Percentiles rank a stretch among this genome's conserved stretches.
phyloP scores from a whole-genome alignment of 2,113 vertebrate species.

The Eurypyga helias region DNA sequence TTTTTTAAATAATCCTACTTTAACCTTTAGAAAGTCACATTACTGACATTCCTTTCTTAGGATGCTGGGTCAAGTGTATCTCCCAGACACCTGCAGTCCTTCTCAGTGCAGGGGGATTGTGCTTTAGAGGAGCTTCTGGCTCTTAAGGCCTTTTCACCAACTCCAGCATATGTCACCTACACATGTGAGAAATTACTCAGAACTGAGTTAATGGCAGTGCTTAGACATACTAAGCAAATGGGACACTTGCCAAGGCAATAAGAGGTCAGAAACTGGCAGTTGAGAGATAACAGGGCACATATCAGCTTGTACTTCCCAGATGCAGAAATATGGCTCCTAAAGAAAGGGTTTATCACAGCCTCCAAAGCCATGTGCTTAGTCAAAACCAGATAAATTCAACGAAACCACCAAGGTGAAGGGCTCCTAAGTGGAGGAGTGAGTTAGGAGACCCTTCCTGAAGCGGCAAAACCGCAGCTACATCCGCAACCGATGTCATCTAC shows the following conservation, averaged over 20 bases:
- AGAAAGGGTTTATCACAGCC: neutral
- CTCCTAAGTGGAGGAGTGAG: too few species aligned
- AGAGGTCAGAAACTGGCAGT: neutral
- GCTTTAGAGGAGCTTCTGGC: neutral
- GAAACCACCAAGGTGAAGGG: too few species aligned
- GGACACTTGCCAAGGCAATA: neutral
- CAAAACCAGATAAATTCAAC: too few species aligned
- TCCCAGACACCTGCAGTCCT: neutral
- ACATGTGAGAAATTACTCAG: conserved; percentile 5
- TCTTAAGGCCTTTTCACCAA: neutral
- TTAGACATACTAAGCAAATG: neutral
- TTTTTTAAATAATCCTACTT: neutral
- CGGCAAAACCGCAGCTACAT: too few species aligned
- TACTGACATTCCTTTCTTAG: neutral
- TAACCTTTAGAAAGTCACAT: neutral
- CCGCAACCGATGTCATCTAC: too few species aligned
- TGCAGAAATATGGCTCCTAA: neutral
- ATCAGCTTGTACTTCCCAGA: neutral
- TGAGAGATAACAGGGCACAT: neutral
- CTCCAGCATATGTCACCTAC: neutral
- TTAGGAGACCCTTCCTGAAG: too few species aligned
- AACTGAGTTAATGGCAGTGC: neutral
- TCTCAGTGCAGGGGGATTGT: neutral
- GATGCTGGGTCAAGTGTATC: neutral
- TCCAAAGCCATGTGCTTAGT: neutral